Base-by-base conservation (phyloP, 2,113 vertebrate genomes). In the Telmatochromis sp. region DNA sequence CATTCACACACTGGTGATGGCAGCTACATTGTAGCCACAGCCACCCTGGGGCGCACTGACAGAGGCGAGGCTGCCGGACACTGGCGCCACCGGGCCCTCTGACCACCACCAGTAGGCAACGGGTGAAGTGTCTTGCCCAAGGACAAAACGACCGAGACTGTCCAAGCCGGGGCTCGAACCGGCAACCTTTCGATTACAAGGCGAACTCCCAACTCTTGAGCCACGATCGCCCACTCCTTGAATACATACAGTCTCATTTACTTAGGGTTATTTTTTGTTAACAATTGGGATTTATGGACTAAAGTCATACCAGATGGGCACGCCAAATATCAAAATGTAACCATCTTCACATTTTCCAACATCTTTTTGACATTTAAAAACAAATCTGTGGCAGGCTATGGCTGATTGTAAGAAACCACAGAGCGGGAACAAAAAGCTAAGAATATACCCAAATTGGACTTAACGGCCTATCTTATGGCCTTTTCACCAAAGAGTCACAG, bases 391-490 rank as follows among this genome's bases (percentile, higher is more conserved):
- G 82, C 82, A 65, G 53, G 57, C 45, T 81, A 53, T 89, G 51
- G 11, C 23, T 79, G 5, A 60, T 1, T 3, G 4, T 15, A 79
- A 17, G 5, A 91, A 63, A 63, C 15, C 58, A 63, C 58, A 11
- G 31, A 63, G 58, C 1, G 1, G 28, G 58, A 63, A 65, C 31
- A 65, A 91, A 81, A 93, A 86, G 88, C 57, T 75, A 54, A 84
- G 86, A 89, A 86, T 92, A 91, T 90, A 89, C 93, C 92, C 71
- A 86, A 82, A 92, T 23, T 60, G 19, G 6, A 19, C 54, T 13
- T 14, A 9, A 15, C 53, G 0, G 17, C 33, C 79, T 71, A 82
- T 88, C 58, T 87, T 37, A 4, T 82, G 57, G 7, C 42, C 51
- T 89, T 90, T 80, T 85, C 85, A 80, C 51, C 87, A 80, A 89